Evolutionary conservation across 2,888 invertebrate species (phyloP), one percentile per base, ranked within the genome.

Genomic region (Calephelis perditalis): DNA sequence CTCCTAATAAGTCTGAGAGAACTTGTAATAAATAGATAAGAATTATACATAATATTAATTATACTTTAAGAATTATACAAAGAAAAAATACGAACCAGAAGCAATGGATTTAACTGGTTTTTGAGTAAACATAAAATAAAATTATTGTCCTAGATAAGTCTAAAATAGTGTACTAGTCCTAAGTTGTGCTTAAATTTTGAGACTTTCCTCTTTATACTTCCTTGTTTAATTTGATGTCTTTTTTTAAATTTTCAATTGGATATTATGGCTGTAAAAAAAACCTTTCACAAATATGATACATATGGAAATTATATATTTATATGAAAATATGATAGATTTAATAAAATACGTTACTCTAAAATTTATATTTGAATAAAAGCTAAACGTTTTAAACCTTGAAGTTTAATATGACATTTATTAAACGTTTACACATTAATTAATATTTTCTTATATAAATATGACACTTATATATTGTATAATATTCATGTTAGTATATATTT

Each of bases 91-190:
- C 40, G 40, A 40, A 40, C 40, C 4, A 40, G 6, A 40, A 40
- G 40, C 6, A 40, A 40, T 40, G 40, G 40, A 8, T 40, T 40
- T 40, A 2, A 37, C 37, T 37, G 7, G 7, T 7, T 37, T 37
- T 37, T 7, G 7, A 37, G 5, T 69, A 76, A 78, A 81, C 81
- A 78, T 81, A 78, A 78, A 81, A 76, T 72, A 75, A 70, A 76
- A 81, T 77, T 90, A 90, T 90, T 90, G 90, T 90, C 89, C 81
- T 84, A 87, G 82, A 86, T 83, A 75, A 88, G 86, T 87, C 88
- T 86, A 86, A 81, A 79, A 76, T 84, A 79, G 78, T 80, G 81
- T 78, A 78, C 75, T 78, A 78, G 75, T 74, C 73, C 75, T 74
- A 77, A 73, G 68, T 75, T 79, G 75, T 79, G 75, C 72, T 73